Evolutionary conservation across 2,888 invertebrate species (phyloP).

Genomic region (Mesochorus sp.): DNA sequence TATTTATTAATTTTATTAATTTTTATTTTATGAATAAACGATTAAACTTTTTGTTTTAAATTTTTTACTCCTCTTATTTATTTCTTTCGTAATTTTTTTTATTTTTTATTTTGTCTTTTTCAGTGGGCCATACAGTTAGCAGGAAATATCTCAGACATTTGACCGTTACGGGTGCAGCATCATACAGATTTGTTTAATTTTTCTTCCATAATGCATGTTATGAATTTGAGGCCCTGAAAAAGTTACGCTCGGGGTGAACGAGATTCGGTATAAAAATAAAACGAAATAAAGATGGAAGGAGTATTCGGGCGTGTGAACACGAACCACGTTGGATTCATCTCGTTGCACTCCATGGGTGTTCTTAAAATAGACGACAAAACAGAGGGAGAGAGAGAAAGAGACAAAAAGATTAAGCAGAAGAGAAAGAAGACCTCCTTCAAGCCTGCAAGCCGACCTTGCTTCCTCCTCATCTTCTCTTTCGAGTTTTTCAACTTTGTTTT

Average conservation of each 20-base stretch:
- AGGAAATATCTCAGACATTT: constrained; percentile 28
- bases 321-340: constrained; percentile 42
- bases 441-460: constrained; percentile 54
- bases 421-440: constrained; percentile 58
- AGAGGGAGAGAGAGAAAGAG: background rate
- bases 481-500: constrained; percentile 39
- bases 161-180: background rate
- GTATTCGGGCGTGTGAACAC: constrained; percentile 37
- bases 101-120: background rate
- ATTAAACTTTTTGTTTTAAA: background rate
- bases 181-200: constrained; percentile 5
- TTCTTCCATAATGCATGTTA: background rate
- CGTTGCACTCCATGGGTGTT: constrained; percentile 41
- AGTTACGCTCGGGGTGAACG: background rate
- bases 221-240: background rate
- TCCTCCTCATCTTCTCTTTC: constrained; percentile 19
- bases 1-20: constrained; percentile 8
- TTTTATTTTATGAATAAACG: no score
- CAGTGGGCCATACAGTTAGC: constrained; percentile 38
- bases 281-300: constrained; percentile 16
- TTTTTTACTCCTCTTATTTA: background rate
- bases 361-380: constrained; percentile 56
- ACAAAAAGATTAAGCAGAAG: background rate
- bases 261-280: constrained; percentile 2
- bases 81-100: background rate